Evolutionary conservation across 2,113 vertebrate genomes (phyloP), one percentile per base, ranked within the genome.

Genomic region (Cinclus mexicanus): DNA sequence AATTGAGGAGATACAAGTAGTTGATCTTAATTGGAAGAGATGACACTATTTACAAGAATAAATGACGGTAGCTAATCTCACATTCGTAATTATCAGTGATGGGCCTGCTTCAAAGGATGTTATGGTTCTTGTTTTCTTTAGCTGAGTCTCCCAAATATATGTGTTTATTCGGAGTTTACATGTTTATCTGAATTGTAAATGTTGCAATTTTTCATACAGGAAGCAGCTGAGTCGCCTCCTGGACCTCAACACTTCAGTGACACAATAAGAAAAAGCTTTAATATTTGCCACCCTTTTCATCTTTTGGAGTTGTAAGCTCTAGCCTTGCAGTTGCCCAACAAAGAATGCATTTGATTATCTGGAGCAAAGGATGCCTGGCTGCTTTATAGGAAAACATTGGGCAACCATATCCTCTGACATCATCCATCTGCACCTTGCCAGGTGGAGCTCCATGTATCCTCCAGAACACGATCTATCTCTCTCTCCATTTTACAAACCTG

Each of bases 11-110:
- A 90, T 94, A 88, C 42, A 77, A 96, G 88, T 76, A 59, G 95
- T 93, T 96, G 95, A 96, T 96, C 95, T 97, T 98, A 98, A 97
- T 97, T 98, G 96, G 96, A 96, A 97, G 70, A 97, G 97, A 97
- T 97, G 94, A 97, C 93, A 97, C 84, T 98, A 85, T 98, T 97
- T 98, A 96, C 89, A 90, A 95, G 91, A 91, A 95, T 96, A 98
- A 98, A 96, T 97, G 97, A 97, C 23, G 65, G 68, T 94, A 97
- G 95, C 84, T 77, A 97, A 95, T 96, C 93, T 97, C 91, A 92
- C 52, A 96, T 91, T 96, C 79, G 49, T 96, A 97, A 97, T 97
- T 97, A 97, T 95, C 96, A 91, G 82, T 94, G 95, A 97, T 83
- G 92, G 89, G 61, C 67, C 93, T 94, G 71, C 83, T 94, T 97